Evolutionary conservation across 1,140 invertebrate genomes (phyloP).

Genomic region (Drosophila persimilis): DNA sequence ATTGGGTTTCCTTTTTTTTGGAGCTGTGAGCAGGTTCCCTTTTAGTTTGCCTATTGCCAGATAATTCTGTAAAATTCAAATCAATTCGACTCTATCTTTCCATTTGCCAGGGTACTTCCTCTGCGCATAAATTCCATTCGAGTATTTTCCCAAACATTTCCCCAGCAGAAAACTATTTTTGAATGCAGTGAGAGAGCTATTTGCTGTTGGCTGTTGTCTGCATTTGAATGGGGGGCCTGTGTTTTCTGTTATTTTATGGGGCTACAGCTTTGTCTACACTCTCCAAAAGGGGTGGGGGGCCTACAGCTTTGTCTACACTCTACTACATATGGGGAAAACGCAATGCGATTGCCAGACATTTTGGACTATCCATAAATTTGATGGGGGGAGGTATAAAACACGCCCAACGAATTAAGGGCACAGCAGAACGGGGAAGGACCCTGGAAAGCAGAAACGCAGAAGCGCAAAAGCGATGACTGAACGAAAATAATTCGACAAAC

Average conservation of each 20-base stretch:
- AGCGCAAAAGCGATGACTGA: conserved; percentile 60
- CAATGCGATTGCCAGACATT: conserved; percentile 36
- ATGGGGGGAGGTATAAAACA: conserved; percentile 37
- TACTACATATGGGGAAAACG: conserved; percentile 24
- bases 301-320: conserved; percentile 3
- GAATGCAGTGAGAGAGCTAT: conserved; percentile 24
- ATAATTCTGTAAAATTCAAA: too few relatives aligned
- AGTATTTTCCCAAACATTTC: conserved; percentile 17
- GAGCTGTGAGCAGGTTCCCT: too few relatives aligned
- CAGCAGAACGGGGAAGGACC: not conserved
- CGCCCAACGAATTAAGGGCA: conserved; percentile 61
- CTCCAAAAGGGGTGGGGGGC: not conserved
- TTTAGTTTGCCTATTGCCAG: too few relatives aligned
- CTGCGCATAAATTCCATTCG: conserved; percentile 12
- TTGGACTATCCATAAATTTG: conserved; percentile 63
- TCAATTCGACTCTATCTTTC: too few relatives aligned
- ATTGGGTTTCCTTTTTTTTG: too few relatives aligned
- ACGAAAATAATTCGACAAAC: conserved; percentile 77
- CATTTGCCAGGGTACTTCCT: not conserved
- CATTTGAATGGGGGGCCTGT: conserved; percentile 39
- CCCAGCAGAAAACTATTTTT: conserved; percentile 35
- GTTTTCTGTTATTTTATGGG: conserved; percentile 52
- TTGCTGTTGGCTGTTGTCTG: conserved; percentile 36
- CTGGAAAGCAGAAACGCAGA: conserved; percentile 5
- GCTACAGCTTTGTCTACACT: conserved; percentile 21